phyloP scores from a whole-genome alignment of 2,797 vertebrate genomes.

The Gephyroberyx darwinii region DNA sequence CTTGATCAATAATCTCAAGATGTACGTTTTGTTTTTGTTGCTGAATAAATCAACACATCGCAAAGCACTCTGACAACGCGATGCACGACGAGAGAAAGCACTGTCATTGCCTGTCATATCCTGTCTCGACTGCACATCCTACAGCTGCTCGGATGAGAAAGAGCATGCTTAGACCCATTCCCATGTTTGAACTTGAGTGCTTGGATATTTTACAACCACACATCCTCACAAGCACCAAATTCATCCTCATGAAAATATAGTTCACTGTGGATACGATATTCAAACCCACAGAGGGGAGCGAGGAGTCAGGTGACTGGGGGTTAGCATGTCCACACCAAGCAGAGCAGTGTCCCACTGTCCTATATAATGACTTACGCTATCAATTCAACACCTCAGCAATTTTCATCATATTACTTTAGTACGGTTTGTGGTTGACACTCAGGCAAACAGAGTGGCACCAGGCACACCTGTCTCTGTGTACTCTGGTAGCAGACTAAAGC shows the following conservation, averaged over 20 bases:
- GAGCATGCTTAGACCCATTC: constrained; percentile 8
- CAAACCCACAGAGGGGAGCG: neutral
- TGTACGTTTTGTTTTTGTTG: neutral
- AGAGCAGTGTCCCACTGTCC: neutral
- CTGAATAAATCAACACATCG: neutral
- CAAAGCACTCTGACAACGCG: neutral
- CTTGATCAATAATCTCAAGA: neutral
- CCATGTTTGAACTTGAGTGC: constrained; percentile 21
- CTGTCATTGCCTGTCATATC: neutral
- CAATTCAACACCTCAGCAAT: neutral
- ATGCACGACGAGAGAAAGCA: neutral
- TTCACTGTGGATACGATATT: neutral
- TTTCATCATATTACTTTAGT: neutral
- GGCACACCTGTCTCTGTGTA: constrained; percentile 41
- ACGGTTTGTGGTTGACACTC: neutral
- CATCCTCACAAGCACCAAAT: neutral
- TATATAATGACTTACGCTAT: neutral
- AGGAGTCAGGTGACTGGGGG: neutral
- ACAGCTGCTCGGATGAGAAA: neutral
- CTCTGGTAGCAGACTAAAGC: constrained; percentile 6
- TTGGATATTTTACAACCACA: constrained; percentile 9
- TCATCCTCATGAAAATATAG: neutral
- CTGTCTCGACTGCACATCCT: neutral
- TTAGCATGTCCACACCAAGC: neutral
- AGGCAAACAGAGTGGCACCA: constrained; percentile 30